These are phyloP conservation scores for Stenichneumon culpator DNA, from an alignment of 2,888 invertebrate genomes.

Conservation along the genomic window DNA sequence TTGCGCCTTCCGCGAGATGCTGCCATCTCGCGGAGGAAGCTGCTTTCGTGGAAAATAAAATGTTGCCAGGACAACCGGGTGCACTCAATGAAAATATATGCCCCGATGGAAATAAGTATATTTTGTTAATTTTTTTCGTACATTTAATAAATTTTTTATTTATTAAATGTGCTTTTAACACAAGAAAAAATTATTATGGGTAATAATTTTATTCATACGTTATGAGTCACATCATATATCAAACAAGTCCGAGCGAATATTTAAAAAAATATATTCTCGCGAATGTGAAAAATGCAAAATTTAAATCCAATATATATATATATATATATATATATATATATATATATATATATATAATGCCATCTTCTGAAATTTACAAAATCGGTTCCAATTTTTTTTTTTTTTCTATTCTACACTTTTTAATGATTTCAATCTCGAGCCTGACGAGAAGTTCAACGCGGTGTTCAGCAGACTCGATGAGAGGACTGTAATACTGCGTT, in stretches of 20 bases:
- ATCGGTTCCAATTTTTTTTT: background rate
- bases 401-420: background rate
- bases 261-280: too few species aligned
- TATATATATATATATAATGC: too few species aligned
- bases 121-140: background rate
- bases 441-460: background rate
- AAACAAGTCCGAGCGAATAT: too few species aligned
- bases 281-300: too few species aligned
- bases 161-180: too few species aligned
- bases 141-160: too few species aligned
- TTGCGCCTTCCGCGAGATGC: background rate
- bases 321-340: too few species aligned
- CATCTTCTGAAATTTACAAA: background rate
- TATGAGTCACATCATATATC: too few species aligned
- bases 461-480: slow-evolving; percentile 9
- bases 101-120: background rate
- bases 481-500: slow-evolving; percentile 32
- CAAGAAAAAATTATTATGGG: too few species aligned
- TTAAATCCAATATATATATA: too few species aligned
- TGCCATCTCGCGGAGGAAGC: background rate
- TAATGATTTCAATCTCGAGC: background rate
- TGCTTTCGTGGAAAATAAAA: background rate
- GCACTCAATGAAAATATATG: background rate
- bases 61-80: background rate
- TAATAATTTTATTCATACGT: too few species aligned